Conservation (phyloP, 2,888 invertebrate species). For the Chrysomela aeneicollis region DNA sequence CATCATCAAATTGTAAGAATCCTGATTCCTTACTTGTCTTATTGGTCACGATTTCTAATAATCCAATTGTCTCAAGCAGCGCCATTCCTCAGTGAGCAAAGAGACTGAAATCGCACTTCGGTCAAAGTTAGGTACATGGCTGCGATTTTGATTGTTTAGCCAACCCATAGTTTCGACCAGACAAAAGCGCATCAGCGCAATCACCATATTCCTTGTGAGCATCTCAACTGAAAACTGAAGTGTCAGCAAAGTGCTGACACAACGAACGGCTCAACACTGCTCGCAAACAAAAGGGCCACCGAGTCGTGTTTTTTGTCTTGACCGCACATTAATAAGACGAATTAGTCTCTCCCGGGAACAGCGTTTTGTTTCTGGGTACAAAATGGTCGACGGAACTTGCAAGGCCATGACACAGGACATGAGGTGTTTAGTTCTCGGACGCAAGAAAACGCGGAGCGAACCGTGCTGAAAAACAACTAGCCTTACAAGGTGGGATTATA, state of each 20-base stretch:
- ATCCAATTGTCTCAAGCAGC: too few relatives aligned
- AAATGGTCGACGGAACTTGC: slow-evolving; percentile 28
- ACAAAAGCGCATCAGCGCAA: slow-evolving; percentile 37
- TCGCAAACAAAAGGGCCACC: slow-evolving; percentile 42
- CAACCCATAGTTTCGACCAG: slow-evolving; percentile 33
- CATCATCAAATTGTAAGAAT: too few relatives aligned
- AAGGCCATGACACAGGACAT: slow-evolving; percentile 19
- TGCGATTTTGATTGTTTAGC: too few relatives aligned
- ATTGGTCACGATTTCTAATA: too few relatives aligned
- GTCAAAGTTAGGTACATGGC: too few relatives aligned
- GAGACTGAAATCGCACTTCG: too few relatives aligned
- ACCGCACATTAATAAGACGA: slow-evolving; percentile 46
- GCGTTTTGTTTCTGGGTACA: slow-evolving; percentile 42
- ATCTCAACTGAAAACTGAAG: slow-evolving; percentile 34
- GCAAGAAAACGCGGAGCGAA: too few relatives aligned
- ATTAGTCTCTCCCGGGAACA: slow-evolving; percentile 43
- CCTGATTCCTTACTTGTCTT: too few relatives aligned
- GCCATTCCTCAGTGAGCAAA: too few relatives aligned
- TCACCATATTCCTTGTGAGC: slow-evolving; percentile 30
- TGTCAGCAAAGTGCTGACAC: slow-evolving; percentile 42
- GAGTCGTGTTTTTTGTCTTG: slow-evolving; percentile 45
- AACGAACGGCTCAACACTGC: slow-evolving; percentile 34
- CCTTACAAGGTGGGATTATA: too few relatives aligned
- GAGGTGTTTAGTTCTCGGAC: slow-evolving; percentile 2
- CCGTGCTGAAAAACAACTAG: too few relatives aligned